Conservation (phyloP, 2,888 invertebrate genomes). For the Balanococcus diminutus region DNA sequence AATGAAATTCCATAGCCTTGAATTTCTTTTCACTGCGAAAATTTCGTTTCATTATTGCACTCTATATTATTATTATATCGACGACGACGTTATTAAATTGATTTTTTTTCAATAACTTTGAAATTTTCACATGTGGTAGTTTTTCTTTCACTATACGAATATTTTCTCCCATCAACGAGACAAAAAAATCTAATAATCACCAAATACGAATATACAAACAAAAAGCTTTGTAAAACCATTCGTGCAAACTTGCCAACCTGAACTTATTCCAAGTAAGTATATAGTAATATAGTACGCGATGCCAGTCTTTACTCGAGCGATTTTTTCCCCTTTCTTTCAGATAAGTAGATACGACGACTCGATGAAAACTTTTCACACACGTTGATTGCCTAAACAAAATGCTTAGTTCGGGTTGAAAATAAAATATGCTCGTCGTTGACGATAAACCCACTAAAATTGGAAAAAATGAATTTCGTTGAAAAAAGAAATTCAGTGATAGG, state of each 20-base stretch:
- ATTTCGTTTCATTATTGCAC: neutral
- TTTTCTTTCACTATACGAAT: neutral
- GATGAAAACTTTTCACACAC: neutral
- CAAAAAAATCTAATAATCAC: neutral
- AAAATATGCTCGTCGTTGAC: neutral
- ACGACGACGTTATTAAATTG: neutral
- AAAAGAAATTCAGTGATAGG: neutral
- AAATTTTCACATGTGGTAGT: neutral
- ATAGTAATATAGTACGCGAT: neutral
- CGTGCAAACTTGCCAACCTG: neutral
- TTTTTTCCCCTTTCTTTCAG: neutral
- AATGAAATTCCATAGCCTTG: slow-evolving; percentile 8
- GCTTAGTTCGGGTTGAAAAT: neutral
- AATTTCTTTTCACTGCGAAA: neutral
- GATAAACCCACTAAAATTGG: neutral
- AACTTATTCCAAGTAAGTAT: neutral
- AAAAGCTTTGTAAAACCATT: slow-evolving; percentile 3
- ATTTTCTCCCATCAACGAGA: neutral
- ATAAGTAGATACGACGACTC: neutral
- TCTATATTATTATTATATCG: neutral
- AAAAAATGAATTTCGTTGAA: neutral
- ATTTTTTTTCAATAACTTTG: neutral
- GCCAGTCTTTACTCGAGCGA: neutral
- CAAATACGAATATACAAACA: neutral
- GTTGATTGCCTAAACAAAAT: neutral